Evolutionary conservation across 1,140 invertebrate genomes (phyloP).

Genomic region (Rhysida immarginata): DNA sequence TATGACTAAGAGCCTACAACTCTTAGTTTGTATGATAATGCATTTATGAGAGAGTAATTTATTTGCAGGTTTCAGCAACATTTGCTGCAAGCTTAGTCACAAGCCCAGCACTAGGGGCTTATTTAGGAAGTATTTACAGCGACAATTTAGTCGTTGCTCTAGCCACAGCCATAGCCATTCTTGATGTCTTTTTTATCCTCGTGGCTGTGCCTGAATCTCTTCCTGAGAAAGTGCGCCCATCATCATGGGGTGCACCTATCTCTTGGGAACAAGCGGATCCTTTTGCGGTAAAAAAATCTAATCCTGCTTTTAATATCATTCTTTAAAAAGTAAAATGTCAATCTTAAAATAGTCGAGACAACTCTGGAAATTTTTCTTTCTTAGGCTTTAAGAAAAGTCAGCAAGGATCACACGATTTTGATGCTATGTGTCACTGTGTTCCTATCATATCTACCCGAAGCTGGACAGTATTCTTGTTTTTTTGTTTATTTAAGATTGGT

Average conservation of each 20-base stretch:
- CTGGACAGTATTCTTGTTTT: constrained; percentile 94
- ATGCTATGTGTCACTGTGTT: constrained; percentile 95
- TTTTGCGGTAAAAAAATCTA: constrained; percentile 50
- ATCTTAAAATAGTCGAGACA: too few species aligned
- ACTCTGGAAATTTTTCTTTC: too few species aligned
- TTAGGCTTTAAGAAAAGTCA: constrained; percentile 74
- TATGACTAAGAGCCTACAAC: too few species aligned
- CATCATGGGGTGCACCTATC: constrained; percentile 61
- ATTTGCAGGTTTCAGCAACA: constrained; percentile 69
- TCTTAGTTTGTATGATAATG: too few species aligned
- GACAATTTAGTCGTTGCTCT: constrained; percentile 90
- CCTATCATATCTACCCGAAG: constrained; percentile 93
- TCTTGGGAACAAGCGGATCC: constrained; percentile 97
- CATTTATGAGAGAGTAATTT: too few species aligned
- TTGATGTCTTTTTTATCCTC: constrained; percentile 97
- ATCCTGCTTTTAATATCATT: too few species aligned
- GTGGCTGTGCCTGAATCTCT: constrained; percentile 95
- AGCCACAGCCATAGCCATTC: constrained; percentile 78
- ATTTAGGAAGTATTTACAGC: constrained; percentile 74
- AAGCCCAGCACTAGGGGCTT: constrained; percentile 89
- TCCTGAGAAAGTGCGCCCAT: constrained; percentile 75
- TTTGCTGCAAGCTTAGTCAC: constrained; percentile 97
- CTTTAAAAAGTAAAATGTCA: too few species aligned
- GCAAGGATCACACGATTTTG: constrained; percentile 87
- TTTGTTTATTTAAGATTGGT: constrained; percentile 97